phyloP scores from a whole-genome alignment of 2,113 vertebrate genomes.

The Phainopepla nitens region DNA sequence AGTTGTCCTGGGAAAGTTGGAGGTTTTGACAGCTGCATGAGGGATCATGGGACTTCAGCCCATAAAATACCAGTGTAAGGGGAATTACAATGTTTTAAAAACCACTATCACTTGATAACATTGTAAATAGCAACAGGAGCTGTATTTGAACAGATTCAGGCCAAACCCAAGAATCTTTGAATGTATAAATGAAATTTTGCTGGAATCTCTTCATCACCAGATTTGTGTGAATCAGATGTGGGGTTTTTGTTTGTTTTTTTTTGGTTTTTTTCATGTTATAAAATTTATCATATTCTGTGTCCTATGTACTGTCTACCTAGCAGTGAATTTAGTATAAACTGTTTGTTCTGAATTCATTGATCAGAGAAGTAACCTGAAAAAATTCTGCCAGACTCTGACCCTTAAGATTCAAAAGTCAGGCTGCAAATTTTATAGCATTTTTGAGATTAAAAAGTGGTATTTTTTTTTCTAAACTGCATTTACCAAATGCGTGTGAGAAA shows the following conservation, averaged over 20 bases:
- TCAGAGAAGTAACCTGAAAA: not conserved
- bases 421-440: not conserved
- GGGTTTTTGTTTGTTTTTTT: too few species aligned
- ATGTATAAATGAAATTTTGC: not conserved
- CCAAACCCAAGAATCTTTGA: not conserved
- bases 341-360: not conserved
- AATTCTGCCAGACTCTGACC: not conserved
- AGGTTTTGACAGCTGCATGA: slow-evolving; percentile 63
- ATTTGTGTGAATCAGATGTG: not conserved
- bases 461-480: not conserved
- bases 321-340: not conserved
- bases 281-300: not conserved
- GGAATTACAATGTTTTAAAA: slow-evolving; percentile 39
- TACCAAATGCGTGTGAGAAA: not conserved
- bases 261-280: not conserved
- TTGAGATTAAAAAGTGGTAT: not conserved
- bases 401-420: not conserved
- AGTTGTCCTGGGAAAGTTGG: slow-evolving; percentile 60
- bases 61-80: slow-evolving; percentile 8
- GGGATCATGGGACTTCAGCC: slow-evolving; percentile 33
- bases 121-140: not conserved
- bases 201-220: not conserved
- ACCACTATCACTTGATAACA: not conserved
- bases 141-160: not conserved
- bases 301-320: not conserved